Percentiles rank a stretch among this genome's conserved stretches.
Evolutionary conservation across 2,797 vertebrate species (phyloP).

Genomic region (Coranthus polyacanthus): DNA sequence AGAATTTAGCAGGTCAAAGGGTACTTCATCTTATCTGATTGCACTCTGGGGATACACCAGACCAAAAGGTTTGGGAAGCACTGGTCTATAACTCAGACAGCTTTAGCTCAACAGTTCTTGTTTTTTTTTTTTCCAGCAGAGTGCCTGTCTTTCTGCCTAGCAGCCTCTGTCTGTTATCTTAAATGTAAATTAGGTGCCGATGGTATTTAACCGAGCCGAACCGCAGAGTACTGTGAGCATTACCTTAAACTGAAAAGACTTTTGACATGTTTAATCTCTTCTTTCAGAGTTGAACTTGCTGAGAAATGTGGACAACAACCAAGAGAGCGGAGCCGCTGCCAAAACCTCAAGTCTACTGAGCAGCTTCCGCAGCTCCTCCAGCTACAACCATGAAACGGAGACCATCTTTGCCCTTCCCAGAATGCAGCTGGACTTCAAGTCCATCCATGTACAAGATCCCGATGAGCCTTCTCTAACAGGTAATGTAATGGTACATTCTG

Average conservation of each 20-base stretch:
- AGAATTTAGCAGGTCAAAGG: too few species aligned
- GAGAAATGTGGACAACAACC: conserved; percentile 95
- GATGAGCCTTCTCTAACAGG: conserved; percentile 94
- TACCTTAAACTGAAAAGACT: conserved; percentile 25
- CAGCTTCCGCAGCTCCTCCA: conserved; percentile 93
- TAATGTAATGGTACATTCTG: conserved; percentile 45
- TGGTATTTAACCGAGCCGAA: conserved; percentile 27
- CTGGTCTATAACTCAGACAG: conserved; percentile 7
- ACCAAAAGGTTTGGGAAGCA: too few species aligned
- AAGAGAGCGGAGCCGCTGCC: conserved; percentile 89
- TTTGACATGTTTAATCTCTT: conserved; percentile 44
- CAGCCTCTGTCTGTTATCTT: conserved; percentile 38
- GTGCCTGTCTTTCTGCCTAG: background rate
- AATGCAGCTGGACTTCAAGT: conserved; percentile 99
- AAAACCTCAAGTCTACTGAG: conserved; percentile 94
- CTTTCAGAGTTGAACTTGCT: conserved; percentile 92
- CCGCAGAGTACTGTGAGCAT: conserved; percentile 22
- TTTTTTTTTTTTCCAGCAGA: background rate
- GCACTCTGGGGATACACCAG: too few species aligned
- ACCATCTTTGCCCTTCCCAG: conserved; percentile 98
- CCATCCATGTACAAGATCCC: conserved; percentile 96
- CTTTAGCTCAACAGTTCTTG: conserved; percentile 1
- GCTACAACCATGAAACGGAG: conserved; percentile 98
- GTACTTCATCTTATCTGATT: too few species aligned
- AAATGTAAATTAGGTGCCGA: conserved; percentile 51